Evolutionary conservation across 2,888 invertebrate species (phyloP).

Genomic region (Aquatica leii): DNA sequence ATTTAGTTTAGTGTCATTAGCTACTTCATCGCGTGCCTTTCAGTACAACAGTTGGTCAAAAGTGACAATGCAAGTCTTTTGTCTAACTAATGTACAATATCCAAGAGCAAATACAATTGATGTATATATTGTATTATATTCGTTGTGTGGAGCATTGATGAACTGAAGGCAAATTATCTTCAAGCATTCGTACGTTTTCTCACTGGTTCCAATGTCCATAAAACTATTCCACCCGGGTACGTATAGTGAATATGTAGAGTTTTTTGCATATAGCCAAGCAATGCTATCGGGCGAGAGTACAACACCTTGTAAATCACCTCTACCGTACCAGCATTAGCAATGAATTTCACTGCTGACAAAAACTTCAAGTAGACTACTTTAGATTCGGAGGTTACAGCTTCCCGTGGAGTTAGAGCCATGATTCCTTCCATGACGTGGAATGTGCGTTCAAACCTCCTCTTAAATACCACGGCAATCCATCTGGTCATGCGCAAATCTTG

Average conservation of each 20-base stretch:
- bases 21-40: slow-evolving; percentile 14
- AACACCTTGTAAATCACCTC: not conserved
- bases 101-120: not conserved
- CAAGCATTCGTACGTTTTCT: not conserved
- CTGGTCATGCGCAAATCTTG: too few relatives aligned
- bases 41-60: slow-evolving; percentile 17
- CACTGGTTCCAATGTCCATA: not conserved
- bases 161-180: not conserved
- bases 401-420: not conserved
- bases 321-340: not conserved
- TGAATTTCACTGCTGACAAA: not conserved
- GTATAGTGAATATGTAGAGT: not conserved
- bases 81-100: not conserved
- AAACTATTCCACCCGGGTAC: not conserved
- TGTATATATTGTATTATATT: too few relatives aligned
- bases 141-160: slow-evolving; percentile 4
- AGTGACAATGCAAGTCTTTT: slow-evolving; percentile 8
- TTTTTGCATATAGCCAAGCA: too few relatives aligned
- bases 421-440: not conserved
- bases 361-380: not conserved
- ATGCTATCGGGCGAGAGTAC: not conserved
- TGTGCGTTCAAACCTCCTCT: too few relatives aligned
- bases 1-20: slow-evolving; percentile 8
- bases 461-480: too few relatives aligned
- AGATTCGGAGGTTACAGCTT: not conserved